A percentile compares a stretch with the other conserved stretches of the same genome.
These are phyloP conservation scores for Sebastes baramenuke DNA, from an alignment of 2,797 vertebrate species.

Conservation along the genomic window DNA sequence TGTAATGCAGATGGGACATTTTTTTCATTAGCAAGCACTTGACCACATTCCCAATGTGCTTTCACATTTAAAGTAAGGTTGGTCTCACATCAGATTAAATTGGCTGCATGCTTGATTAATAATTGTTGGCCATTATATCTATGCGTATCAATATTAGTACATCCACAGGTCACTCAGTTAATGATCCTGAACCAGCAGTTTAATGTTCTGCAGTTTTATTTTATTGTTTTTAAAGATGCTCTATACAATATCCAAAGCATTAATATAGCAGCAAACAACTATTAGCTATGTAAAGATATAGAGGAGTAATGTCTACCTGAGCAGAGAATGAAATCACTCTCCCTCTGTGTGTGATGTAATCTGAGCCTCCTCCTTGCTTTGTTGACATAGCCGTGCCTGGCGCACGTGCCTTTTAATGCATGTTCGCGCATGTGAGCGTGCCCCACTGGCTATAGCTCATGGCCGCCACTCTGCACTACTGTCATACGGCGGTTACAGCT, in stretches of 20 bases:
- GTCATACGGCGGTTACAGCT: not conserved
- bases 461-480: not conserved
- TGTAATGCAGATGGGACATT: constrained; percentile 17
- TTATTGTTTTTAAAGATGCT: not conserved
- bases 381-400: not conserved
- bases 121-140: not conserved
- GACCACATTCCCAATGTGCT: constrained; percentile 24
- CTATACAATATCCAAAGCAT: too few species aligned
- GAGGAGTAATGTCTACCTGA: not conserved
- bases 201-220: not conserved
- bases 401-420: not conserved
- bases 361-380: not conserved
- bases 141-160: not conserved
- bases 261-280: not conserved
- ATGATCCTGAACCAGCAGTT: not conserved
- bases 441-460: not conserved
- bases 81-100: constrained; percentile 10
- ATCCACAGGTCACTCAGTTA: constrained; percentile 1
- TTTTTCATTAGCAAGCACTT: constrained; percentile 26
- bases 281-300: not conserved
- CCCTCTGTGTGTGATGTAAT: not conserved
- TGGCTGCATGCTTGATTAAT: not conserved
- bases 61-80: constrained; percentile 13
- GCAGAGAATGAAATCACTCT: not conserved
- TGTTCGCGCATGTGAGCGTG: rapidly evolving